Evolutionary conservation across 2,888 invertebrate genomes (phyloP), one percentile per base, ranked within the genome.

Genomic region (Phyllotreta striolata): DNA sequence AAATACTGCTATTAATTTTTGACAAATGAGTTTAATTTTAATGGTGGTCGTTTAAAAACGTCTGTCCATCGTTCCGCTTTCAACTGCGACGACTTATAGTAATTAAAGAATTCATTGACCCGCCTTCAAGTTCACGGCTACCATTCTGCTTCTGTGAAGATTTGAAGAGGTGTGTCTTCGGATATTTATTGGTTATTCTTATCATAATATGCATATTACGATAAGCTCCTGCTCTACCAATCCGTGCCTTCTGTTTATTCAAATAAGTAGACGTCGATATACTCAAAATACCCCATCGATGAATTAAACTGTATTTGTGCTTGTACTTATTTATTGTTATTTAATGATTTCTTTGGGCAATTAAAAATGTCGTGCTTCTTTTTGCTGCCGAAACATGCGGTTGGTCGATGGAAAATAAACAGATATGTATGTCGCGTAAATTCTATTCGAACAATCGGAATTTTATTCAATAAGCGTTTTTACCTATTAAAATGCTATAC

Each of bases 61-160:
- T 24, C 24, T 4, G 24, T 24, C 24, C 24, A 24, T 24, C 24
- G 24, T 24, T 24, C 24, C 4, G 47, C 47, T 47, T 34, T 47
- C 47, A 24, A 47, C 47, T 44, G 14, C 14, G 34, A 47, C 47
- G 24, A 47, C 24, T 47, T 47, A n/a, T 24, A 38, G 10, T 56
- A 57, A 63, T 63, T 59, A 54, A 59, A 37, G 54, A 63, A 54
- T 58, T 39, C 63, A 59, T 40, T 59, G 63, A 63, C 63, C 61
- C 64, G 58, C 64, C 60, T 60, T 55, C 49, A 55, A 59, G 64
- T 60, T 64, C 59, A 64, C 35, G 38, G 64, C 59, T 59, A 63
- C 59, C 37, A 59, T 60, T 59, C 51, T 54, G 55, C 59, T 63
- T 43, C 64, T 54, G 64, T 59, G 44, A 9, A 47, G 14, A 13